Evolutionary conservation across 2,113 vertebrate genomes (phyloP).

Genomic region (Ceyx margarethae): DNA sequence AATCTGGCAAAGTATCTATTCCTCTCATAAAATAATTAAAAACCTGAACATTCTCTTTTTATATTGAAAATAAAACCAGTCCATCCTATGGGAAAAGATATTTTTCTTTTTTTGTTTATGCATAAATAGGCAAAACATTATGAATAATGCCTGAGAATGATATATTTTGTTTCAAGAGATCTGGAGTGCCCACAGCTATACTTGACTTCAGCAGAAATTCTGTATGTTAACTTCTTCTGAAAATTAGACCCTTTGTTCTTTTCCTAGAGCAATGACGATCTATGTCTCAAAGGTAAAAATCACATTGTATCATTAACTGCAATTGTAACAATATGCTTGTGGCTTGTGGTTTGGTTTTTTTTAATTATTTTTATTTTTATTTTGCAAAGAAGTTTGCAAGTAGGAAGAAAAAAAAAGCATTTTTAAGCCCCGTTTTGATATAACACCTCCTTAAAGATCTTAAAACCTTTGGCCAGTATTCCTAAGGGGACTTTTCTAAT

Average conservation of each 20-base stretch:
- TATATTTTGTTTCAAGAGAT: background rate
- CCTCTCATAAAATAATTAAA: background rate
- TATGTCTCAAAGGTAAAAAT: constrained; percentile 14
- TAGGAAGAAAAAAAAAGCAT: background rate
- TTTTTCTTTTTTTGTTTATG: background rate
- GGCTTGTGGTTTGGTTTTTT: too few relatives aligned
- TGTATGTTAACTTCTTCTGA: background rate
- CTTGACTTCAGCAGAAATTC: constrained; percentile 42
- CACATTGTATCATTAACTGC: background rate
- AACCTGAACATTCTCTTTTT: background rate
- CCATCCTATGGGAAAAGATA: background rate
- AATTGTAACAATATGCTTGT: background rate
- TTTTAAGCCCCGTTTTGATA: background rate
- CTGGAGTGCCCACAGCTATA: background rate
- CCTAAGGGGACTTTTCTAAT: background rate
- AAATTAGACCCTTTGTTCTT: constrained; percentile 18
- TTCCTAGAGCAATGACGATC: constrained; percentile 1
- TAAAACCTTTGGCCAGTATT: background rate
- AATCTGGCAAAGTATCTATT: background rate
- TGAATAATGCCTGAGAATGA: background rate
- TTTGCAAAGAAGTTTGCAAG: background rate
- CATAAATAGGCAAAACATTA: background rate
- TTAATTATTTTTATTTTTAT: background rate
- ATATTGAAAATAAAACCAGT: background rate
- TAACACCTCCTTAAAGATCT: background rate